Evolutionary conservation across 1,140 invertebrate species (phyloP), one percentile per base, ranked within the genome.

Genomic region (Bombus superbus): DNA sequence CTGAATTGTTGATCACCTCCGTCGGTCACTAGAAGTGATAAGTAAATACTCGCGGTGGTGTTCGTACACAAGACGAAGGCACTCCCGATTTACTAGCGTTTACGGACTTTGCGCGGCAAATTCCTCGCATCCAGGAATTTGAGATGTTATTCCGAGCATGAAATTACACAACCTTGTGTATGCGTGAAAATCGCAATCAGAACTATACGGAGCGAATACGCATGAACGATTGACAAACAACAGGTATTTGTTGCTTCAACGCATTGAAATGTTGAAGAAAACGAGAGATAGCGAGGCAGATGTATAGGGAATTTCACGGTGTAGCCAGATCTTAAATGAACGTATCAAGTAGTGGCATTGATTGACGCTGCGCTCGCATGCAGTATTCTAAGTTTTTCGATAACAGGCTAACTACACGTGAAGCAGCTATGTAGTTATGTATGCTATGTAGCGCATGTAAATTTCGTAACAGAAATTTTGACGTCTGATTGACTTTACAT

Each of bases 11-110:
- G 38, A 40, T 71, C 38, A 32, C 25, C 68, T 71, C 6, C n/a
- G 68, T 40, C 68, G 68, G 68, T 71, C 68, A 40, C 38, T 71
- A 25, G 38, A 68, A 68, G 35, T 68, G 40, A 68, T 38, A 68
- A 68, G 66, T 68, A 68, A 40, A 71, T 71, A 71, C 68, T 10
- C 22, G 25, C 68, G 68, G 38, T 71, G 11, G 9, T n/a, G 28
- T 40, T 71, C 38, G 4, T 40, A 71, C 4, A 71, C 68, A 71
- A 40, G 25, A 25, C 11, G 25, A 40, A 71, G 68, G 68, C 1
- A 28, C 25, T 28, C 10, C 38, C 3, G 3, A 28, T 71, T 11
- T 40, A 71, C 38, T 28, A 71, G 25, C 10, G 25, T 71, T 71
- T 71, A 71, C 25, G 68, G 25, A 40, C 38, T 71, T 71, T 40